Conservation (phyloP, 2,888 invertebrate genomes). For the Beris chalybata region DNA sequence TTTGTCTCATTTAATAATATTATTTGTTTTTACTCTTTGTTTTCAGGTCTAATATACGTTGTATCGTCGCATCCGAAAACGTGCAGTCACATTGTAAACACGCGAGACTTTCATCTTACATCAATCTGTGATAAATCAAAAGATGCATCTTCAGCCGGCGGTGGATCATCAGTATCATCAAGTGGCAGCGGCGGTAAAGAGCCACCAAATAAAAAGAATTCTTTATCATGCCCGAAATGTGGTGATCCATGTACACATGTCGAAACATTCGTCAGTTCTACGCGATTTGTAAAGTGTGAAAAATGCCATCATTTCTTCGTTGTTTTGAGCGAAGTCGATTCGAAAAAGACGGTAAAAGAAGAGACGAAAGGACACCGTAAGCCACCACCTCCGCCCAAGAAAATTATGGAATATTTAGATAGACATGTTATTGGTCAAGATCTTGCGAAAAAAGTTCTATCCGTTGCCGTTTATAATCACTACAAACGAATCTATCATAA, state of each 20-base stretch:
- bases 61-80: constrained; percentile 35
- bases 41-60: constrained; percentile 38
- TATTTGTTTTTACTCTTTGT: constrained; percentile 4
- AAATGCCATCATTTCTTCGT: constrained; percentile 98
- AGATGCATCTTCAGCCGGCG: constrained; percentile 33
- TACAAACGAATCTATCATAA: constrained; percentile 98
- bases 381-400: constrained; percentile 94
- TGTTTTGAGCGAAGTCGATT: constrained; percentile 89
- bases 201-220: constrained; percentile 65
- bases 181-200: constrained; percentile 61
- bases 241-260: constrained; percentile 97
- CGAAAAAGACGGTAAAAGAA: constrained; percentile 83
- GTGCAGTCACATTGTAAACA: constrained; percentile 24
- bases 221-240: constrained; percentile 92
- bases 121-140: constrained; percentile 42
- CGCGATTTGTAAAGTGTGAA: constrained; percentile 96
- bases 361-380: constrained; percentile 70
- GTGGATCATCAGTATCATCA: constrained; percentile 18
- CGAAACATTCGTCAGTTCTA: constrained; percentile 95
- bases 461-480: constrained; percentile 98
- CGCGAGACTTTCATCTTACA: constrained; percentile 40
- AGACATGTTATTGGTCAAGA: constrained; percentile 97
- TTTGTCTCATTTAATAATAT: background rate
- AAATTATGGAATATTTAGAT: constrained; percentile 95
- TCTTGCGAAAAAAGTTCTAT: constrained; percentile 94